phyloP scores from a whole-genome alignment of 2,888 invertebrate genomes.

The Rotaria socialis region DNA sequence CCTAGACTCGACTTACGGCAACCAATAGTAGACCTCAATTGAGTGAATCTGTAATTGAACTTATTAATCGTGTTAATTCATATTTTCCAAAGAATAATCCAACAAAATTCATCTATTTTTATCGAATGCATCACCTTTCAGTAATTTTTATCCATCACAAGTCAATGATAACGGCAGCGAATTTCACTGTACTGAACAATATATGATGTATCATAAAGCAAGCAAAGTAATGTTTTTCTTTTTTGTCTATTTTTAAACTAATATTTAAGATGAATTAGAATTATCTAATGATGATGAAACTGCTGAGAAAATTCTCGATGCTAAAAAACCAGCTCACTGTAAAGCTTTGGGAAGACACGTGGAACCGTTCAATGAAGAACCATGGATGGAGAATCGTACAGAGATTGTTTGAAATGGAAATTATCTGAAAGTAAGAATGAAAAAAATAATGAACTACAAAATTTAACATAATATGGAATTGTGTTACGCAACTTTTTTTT shows the following conservation, averaged over 20 bases:
- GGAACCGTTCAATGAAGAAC: background rate
- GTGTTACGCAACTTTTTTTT: too few relatives aligned
- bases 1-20: too few relatives aligned
- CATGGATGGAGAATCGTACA: background rate
- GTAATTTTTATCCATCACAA: background rate
- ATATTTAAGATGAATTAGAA: background rate
- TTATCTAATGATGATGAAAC: background rate
- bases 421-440: background rate
- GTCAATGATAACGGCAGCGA: background rate
- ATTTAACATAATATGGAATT: too few relatives aligned
- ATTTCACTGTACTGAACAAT: constrained; percentile 2
- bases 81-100: too few relatives aligned
- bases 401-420: constrained; percentile 8
- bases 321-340: background rate
- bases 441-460: background rate
- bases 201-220: constrained; percentile 15
- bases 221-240: background rate
- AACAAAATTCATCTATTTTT: too few relatives aligned
- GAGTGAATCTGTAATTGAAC: too few relatives aligned
- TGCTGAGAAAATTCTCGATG: background rate
- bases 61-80: too few relatives aligned
- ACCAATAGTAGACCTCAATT: too few relatives aligned
- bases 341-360: background rate
- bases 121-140: background rate
- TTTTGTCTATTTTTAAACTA: background rate